These are phyloP conservation scores for Epinephelus coioides DNA, from an alignment of 2,797 vertebrate genomes.

Conservation along the genomic window DNA sequence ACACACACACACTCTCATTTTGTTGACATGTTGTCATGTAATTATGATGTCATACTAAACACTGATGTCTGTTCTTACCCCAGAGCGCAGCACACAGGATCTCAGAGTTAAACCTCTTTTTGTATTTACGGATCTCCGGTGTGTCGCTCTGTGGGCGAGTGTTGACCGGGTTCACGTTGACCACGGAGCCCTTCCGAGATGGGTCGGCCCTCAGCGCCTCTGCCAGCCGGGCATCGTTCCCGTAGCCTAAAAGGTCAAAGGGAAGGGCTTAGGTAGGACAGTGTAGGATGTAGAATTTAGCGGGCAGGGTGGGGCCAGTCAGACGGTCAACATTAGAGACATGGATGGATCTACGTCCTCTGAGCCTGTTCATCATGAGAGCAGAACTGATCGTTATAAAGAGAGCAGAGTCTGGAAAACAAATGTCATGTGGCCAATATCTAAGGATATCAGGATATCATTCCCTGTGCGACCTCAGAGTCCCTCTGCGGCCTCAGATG, in stretches of 20 bases:
- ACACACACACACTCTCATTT: no score
- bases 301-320: constrained; percentile 49
- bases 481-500: no score
- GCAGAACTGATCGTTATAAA: not conserved
- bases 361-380: not conserved
- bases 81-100: constrained; percentile 97
- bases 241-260: constrained; percentile 88
- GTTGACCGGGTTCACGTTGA: constrained; percentile 98
- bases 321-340: constrained; percentile 46
- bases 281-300: constrained; percentile 54
- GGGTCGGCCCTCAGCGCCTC: constrained; percentile 97
- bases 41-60: no score
- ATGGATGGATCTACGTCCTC: not conserved
- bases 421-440: not conserved
- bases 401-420: not conserved
- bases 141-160: constrained; percentile 98
- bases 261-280: constrained; percentile 69
- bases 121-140: constrained; percentile 98
- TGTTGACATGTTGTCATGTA: no score
- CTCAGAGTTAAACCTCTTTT: constrained; percentile 99
- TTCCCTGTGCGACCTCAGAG: no score
- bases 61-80: constrained; percentile 81
- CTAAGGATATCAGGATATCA: no score
- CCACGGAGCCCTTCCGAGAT: constrained; percentile 96
- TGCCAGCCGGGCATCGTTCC: constrained; percentile 92